A percentile compares a stretch with the other conserved stretches of the same genome.
These are phyloP conservation scores for Ectemnius cavifrons DNA, from an alignment of 2,888 invertebrate species.

Conservation along the genomic window DNA sequence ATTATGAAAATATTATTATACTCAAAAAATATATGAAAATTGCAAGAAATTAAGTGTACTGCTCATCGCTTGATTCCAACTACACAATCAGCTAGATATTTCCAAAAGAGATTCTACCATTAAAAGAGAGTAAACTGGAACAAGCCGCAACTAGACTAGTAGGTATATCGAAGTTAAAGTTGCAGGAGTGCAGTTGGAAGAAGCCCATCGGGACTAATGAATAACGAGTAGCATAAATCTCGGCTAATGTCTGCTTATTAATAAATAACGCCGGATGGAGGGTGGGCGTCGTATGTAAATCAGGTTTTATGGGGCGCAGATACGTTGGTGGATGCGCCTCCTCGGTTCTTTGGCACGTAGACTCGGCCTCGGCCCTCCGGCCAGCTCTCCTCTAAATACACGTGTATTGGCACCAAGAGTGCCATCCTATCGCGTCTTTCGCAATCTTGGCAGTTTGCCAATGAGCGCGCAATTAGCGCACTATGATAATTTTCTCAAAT, in stretches of 20 bases:
- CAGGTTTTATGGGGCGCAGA: neutral
- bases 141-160: too few relatives aligned
- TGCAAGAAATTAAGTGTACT: too few relatives aligned
- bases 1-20: too few relatives aligned
- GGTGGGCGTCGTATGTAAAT: neutral
- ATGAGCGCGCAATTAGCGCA: constrained; percentile 69
- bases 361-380: neutral
- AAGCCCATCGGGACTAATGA: neutral
- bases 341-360: constrained; percentile 1
- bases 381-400: constrained; percentile 6
- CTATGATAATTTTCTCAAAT: constrained; percentile 73
- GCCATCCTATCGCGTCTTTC: constrained; percentile 27
- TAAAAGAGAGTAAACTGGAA: too few relatives aligned
- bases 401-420: constrained; percentile 20
- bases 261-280: neutral
- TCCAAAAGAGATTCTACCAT: too few relatives aligned
- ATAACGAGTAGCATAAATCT: neutral
- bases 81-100: too few relatives aligned
- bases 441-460: constrained; percentile 63
- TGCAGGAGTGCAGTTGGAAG: too few relatives aligned
- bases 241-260: constrained; percentile 5
- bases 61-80: too few relatives aligned
- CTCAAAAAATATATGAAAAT: too few relatives aligned
- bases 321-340: neutral
- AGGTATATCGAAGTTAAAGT: too few relatives aligned